phyloP scores from a whole-genome alignment of 92 coral and sea anemone genomes.

The Porites divaricata region DNA sequence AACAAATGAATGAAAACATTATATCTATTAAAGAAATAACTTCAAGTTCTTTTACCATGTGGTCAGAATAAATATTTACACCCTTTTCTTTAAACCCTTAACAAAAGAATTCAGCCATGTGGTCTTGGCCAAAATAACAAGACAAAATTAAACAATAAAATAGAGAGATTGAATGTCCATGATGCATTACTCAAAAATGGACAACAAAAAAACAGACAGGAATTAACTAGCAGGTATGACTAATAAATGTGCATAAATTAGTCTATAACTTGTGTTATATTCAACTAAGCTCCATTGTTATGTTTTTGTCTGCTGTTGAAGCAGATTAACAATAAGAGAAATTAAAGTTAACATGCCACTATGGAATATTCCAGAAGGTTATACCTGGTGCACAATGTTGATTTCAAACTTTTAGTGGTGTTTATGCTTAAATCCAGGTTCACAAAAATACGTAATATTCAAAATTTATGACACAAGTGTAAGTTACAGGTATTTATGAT shows the following conservation, averaged over 20 bases:
- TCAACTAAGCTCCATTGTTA: background rate
- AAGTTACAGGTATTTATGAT: background rate
- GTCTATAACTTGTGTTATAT: background rate
- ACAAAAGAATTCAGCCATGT: conserved; percentile 9
- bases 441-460: too few relatives aligned
- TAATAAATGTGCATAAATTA: conserved; percentile 7
- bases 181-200: too few relatives aligned
- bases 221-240: background rate
- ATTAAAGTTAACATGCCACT: background rate
- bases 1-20: background rate
- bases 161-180: background rate
- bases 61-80: conserved; percentile 26
- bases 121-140: background rate
- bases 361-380: background rate
- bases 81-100: background rate
- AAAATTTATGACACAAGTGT: background rate
- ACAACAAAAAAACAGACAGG: background rate
- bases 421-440: too few relatives aligned
- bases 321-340: background rate
- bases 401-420: too few relatives aligned
- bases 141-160: background rate
- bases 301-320: background rate
- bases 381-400: background rate
- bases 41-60: conserved; percentile 19
- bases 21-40: background rate